Evolutionary conservation across 2,797 vertebrate genomes (phyloP), one percentile per base, ranked within the genome.

Genomic region (Eleutherodactylus coqui): DNA sequence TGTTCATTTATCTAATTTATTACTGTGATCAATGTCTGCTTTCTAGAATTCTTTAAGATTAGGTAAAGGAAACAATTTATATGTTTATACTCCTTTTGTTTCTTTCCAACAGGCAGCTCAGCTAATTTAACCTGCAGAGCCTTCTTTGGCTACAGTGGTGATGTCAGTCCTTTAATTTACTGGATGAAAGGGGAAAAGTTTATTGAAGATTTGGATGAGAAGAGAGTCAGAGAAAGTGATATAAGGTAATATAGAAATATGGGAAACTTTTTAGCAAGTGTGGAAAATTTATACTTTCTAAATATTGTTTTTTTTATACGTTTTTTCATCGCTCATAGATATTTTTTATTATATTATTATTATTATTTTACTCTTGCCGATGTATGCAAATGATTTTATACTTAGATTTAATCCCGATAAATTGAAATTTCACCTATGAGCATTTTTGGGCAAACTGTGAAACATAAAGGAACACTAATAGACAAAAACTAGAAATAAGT

Each of bases 171-270:
- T 11, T 94, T 98, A 91, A 96, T 99, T 93, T 99, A 99, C 92
- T 99, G 98, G 98, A 98, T 99, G 97, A 99, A 99, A 94, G 98
- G 97, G 60, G 98, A 99, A 90, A 98, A 97, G 90, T 99, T 99
- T 92, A 99, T 99, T 85, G 98, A 99, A 92, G 98, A 99, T 92
- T 93, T 99, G 94, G 98, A 99, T 90, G 97, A 98, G 90, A 97
- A 95, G 89, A 93, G 96, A 90, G 95, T 98, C 89, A 96, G 97
- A 92, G 98, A 99, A 92, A 97, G 96, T 79, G 98, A 99, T 86
- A 98, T 98, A 90, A 98, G 97, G 98, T 99, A 96, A 96, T 9
- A 51, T 24, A 79, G 1, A 21, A 21, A 7, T 2, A 34, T 17
- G 16, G 5, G n/a, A 11, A 9, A 29, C 1, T 58, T 7, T 36